These are phyloP conservation scores for Florisuga fusca DNA, from an alignment of 2,797 vertebrate genomes.

Conservation along the genomic window DNA sequence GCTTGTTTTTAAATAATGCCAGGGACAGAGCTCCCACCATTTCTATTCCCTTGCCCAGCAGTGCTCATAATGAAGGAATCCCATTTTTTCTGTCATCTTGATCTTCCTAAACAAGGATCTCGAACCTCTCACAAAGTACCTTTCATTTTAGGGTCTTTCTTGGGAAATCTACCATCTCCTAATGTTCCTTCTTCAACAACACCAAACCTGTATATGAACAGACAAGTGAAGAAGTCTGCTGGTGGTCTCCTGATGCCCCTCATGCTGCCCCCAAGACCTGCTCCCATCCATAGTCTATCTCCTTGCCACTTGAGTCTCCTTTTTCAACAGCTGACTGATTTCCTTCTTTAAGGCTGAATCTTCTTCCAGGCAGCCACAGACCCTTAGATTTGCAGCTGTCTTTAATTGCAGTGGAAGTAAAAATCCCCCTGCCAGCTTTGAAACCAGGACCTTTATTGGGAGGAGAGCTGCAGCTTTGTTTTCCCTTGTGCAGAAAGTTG, in stretches of 20 bases:
- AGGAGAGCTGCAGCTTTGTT: background rate
- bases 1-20: background rate
- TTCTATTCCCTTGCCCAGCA: background rate
- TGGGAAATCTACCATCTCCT: background rate
- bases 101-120: background rate
- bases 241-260: background rate
- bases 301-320: background rate
- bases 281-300: background rate
- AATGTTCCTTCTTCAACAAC: background rate
- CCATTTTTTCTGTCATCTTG: background rate
- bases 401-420: background rate
- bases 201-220: background rate
- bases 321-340: conserved; percentile 17
- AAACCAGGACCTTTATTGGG: background rate
- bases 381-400: conserved; percentile 34
- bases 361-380: background rate
- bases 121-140: background rate
- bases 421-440: conserved; percentile 16
- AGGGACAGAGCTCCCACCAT: background rate
- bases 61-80: background rate
- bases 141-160: background rate
- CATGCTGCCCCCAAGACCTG: background rate
- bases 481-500: background rate
- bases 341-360: conserved; percentile 6
- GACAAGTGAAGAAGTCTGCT: background rate